Evolutionary conservation across 2,797 vertebrate species (phyloP).

Genomic region (Galagoides demidoff): DNA sequence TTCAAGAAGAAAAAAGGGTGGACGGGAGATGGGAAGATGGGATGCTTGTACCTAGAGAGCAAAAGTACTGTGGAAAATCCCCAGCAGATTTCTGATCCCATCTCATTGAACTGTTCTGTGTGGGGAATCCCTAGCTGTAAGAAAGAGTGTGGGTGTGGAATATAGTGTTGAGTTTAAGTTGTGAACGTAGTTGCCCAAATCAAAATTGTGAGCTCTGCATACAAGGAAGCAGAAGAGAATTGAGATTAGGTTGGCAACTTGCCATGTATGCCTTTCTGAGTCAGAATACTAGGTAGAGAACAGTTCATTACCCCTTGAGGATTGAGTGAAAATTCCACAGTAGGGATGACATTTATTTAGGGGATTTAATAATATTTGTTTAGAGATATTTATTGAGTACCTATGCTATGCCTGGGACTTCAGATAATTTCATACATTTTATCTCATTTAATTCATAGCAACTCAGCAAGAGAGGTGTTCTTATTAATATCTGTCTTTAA

Average conservation of each 20-base stretch:
- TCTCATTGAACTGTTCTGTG: not conserved
- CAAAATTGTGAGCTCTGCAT: not conserved
- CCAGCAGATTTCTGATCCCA: not conserved
- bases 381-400: not conserved
- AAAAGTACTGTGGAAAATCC: not conserved
- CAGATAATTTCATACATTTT: not conserved
- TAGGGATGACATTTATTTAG: not conserved
- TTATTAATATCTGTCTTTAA: not conserved
- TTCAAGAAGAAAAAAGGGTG: not conserved
- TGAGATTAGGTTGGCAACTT: not conserved
- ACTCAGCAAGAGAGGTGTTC: not conserved
- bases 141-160: not conserved
- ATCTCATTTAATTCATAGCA: constrained; percentile 16
- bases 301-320: not conserved
- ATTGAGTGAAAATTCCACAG: not conserved
- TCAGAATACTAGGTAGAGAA: not conserved
- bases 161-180: not conserved
- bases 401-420: not conserved
- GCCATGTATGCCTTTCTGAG: not conserved
- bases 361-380: not conserved
- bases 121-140: not conserved
- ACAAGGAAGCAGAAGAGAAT: not conserved
- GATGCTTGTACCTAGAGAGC: not conserved
- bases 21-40: not conserved
- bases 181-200: not conserved